These are phyloP conservation scores for Andrena fulva DNA, from an alignment of 2,888 invertebrate species.

Conservation along the genomic window DNA sequence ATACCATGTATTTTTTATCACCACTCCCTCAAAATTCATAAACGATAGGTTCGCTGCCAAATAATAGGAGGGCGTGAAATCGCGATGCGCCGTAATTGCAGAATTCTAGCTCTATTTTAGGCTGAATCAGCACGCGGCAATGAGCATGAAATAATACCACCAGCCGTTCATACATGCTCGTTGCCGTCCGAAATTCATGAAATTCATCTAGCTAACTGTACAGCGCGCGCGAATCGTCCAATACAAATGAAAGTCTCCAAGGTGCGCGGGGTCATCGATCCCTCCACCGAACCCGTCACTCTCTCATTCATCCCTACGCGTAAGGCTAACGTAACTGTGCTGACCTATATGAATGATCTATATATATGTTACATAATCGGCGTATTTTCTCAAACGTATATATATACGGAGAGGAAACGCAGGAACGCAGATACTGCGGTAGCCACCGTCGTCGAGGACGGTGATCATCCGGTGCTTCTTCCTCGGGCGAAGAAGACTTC, in stretches of 20 bases:
- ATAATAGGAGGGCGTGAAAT: background rate
- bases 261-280: background rate
- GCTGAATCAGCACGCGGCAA: slow-evolving; percentile 5
- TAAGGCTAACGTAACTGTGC: background rate
- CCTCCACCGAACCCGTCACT: background rate
- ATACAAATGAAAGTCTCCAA: background rate
- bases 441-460: background rate
- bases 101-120: slow-evolving; percentile 41
- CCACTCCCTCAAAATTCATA: background rate
- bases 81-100: background rate
- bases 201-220: background rate
- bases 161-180: background rate
- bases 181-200: background rate
- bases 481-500: background rate
- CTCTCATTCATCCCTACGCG: background rate
- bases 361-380: slow-evolving; percentile 17
- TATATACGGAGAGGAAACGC: slow-evolving; percentile 1
- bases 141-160: slow-evolving; percentile 1
- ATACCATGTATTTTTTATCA: background rate
- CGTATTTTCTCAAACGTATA: slow-evolving; percentile 1
- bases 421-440: background rate
- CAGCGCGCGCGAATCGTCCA: background rate
- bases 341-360: background rate
- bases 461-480: background rate
- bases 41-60: background rate